Base-by-base conservation (phyloP, 2,888 invertebrate genomes). In the Selenia dentaria region DNA sequence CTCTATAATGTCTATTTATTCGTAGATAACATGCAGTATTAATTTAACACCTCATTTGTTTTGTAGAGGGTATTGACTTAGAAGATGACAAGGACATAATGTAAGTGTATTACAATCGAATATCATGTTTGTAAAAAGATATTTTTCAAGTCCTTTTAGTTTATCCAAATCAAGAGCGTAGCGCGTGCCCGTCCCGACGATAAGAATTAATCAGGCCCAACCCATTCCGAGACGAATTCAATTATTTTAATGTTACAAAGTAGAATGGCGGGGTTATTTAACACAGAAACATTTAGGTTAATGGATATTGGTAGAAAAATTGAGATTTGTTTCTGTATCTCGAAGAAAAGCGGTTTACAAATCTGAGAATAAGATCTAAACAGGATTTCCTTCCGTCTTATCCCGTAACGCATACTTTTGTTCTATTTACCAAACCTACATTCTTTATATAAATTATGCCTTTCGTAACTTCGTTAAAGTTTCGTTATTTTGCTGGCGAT, bases 191-290 rank as follows among this genome's bases (percentile, higher is more conserved):
- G 38, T 40, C 49, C 52, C 51, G 31, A 43, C 55, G 54, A 57
- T 60, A 58, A 57, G 58, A 58, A 61, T 61, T 58, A 61, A 61
- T 61, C 60, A 58, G 56, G 48, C 50, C 54, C 50, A 50, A 53
- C 57, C 54, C 54, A 61, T 57, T 58, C 52, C 57, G 42, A 54
- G 55, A 55, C 58, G 51, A 50, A 61, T 58, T 58, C 53, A 62
- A 56, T 62, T 59, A 59, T 61, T 58, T 61, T 57, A 57, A 58
- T 61, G 58, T 54, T 57, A 58, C 58, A 61, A 58, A 60, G 57
- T 54, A 58, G 54, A 59, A 55, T 57, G 54, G 58, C 46, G 40
- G 50, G 53, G 57, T 58, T 58, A 58, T 58, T 61, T 61, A 57
- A 61, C 54, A 61, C 51, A 58, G 54, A 58, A 61, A 59, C 56